phyloP scores from a whole-genome alignment of 2,113 vertebrate genomes.

The Monarcha castaneiventris region DNA sequence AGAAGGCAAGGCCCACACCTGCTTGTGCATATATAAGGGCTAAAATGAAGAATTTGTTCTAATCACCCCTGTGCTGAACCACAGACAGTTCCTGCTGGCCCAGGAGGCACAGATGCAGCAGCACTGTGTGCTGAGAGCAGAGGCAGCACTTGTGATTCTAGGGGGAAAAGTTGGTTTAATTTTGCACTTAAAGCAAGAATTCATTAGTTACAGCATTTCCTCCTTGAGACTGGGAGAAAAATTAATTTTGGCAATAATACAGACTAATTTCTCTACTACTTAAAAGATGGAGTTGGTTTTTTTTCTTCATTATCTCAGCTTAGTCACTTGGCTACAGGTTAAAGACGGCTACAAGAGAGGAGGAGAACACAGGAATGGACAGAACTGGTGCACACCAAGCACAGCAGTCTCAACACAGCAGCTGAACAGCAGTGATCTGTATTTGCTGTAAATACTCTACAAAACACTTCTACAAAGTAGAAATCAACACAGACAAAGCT shows the following conservation, averaged over 20 bases:
- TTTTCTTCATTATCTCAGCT: neutral
- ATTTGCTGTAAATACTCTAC: neutral
- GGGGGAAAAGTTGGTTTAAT: neutral
- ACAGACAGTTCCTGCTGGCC: neutral
- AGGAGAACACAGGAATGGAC: neutral
- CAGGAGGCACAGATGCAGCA: neutral
- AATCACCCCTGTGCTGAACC: neutral
- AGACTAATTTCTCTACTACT: neutral
- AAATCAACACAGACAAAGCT: neutral
- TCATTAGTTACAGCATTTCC: neutral
- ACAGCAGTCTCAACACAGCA: neutral
- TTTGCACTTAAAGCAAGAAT: neutral
- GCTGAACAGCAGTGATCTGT: neutral
- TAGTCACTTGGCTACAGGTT: neutral
- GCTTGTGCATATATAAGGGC: neutral
- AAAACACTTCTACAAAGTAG: neutral
- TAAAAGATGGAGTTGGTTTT: neutral
- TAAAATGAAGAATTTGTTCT: neutral
- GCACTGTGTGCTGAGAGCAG: neutral
- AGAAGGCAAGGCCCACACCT: neutral
- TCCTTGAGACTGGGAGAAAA: neutral
- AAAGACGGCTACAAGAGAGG: neutral
- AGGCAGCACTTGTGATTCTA: neutral
- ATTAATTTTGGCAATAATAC: neutral
- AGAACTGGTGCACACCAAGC: neutral